Conservation (phyloP, 1,140 invertebrate genomes). For the Oedothorax gibbosus region DNA sequence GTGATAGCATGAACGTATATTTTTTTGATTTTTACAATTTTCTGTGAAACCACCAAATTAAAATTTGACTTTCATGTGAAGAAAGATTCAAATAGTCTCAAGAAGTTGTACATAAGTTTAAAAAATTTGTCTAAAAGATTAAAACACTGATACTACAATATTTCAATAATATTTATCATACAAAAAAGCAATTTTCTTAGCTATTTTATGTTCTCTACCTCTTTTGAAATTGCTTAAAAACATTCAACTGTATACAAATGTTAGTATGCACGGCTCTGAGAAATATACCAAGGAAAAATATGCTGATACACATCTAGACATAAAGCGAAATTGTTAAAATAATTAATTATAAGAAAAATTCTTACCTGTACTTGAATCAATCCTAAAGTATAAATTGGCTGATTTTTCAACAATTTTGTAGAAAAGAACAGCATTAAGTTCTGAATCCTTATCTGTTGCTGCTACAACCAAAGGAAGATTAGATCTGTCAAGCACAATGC, state of each 20-base stretch:
- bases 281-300: not conserved
- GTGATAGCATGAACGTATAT: too few species aligned
- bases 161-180: too few species aligned
- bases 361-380: conserved; percentile 82
- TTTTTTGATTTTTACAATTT: too few species aligned
- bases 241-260: not conserved
- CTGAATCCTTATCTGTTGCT: conserved; percentile 82
- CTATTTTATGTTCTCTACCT: too few species aligned
- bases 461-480: conserved; percentile 77
- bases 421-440: conserved; percentile 83
- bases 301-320: not conserved
- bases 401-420: conserved; percentile 85
- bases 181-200: too few species aligned
- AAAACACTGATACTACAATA: too few species aligned
- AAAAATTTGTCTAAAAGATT: too few species aligned
- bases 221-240: not conserved
- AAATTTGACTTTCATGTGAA: too few species aligned
- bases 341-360: not conserved
- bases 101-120: too few species aligned
- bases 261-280: not conserved
- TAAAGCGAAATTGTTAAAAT: not conserved
- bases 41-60: too few species aligned
- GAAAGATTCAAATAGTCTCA: too few species aligned
- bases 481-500: conserved; percentile 78
- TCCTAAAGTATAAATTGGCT: conserved; percentile 81